Evolutionary conservation across 1,140 invertebrate genomes (phyloP), one percentile per base, ranked within the genome.

Genomic region (Holotrichia oblita): DNA sequence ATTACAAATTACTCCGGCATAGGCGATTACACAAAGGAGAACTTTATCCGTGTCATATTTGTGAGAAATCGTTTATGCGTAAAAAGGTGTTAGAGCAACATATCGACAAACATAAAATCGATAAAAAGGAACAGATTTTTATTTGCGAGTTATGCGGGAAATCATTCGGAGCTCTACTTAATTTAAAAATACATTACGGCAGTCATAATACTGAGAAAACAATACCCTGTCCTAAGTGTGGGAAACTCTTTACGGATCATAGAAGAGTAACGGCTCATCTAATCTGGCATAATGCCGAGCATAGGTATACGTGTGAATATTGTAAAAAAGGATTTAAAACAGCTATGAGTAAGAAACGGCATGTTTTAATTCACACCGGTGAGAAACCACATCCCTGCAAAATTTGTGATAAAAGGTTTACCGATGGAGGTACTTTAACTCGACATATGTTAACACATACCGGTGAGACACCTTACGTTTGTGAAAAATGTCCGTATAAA

Each of bases 81-180:
- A 48, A 48, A 12, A 48, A 48, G 8, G 44, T 48, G 3, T 8
- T 48, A 12, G 8, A 48, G 3, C 44, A 12, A 3, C 44, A 48
- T 12, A n/a, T 48, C 8, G 12, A 12, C 12, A 10, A n/a, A 3
- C 44, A 48, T 48, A 9, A 90, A 40, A 90, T 90, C 17, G 89
- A 91, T 73, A 89, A 89, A 14, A 89, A 89, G 17, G 88, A 91
- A 77, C 90, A 92, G 7, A 91, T 90, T 0, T 90, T 92, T 76
- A 84, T 87, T 48, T 48, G 44, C 12, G 44, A 48, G 12, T 48
- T 48, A n/a, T 48, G 44, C 44, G 44, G 44, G 12, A 48, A 48
- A n/a, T 10, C 44, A 3, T 48, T 48, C 12, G 12, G 12, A 12
- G 44, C 44, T 10, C 44, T 48, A 14, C 3, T 48, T n/a, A 48